Base-by-base conservation (phyloP, 2,888 invertebrate genomes). In the Caenorhabditis sp. region DNA sequence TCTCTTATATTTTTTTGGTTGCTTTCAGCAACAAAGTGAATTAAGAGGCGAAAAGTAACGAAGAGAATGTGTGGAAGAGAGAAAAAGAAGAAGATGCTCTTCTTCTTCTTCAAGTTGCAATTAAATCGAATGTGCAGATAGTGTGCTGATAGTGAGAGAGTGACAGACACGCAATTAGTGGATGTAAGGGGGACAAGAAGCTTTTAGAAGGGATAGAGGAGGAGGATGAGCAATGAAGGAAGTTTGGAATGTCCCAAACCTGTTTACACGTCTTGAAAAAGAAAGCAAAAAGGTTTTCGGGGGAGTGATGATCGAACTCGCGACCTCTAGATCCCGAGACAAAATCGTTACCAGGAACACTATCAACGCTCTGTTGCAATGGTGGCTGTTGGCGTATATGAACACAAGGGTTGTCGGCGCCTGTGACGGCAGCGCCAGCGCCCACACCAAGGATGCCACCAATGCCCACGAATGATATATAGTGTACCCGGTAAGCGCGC, bases 11-110 rank as follows among this genome's bases (percentile, higher is more conserved):
- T 44, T n/a, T n/a, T n/a, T n/a, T n/a, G n/a, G n/a, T n/a, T n/a
- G n/a, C 47, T 41, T 19, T 63, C 61, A 51, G 68, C 66, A 47
- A 35, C 54, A 66, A 77, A 77, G 69, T 77, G 77, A 77, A 77
- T 77, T 77, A 77, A 77, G 69, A 77, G 70, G 77, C 69, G 70
- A 77, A 70, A 77, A 77, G 69, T 68, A 49, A 64, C 63, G 63
- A 73, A 54, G 41, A 58, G 59, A 61, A 41, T 12, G 38, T 24
- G 24, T n/a, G 26, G 54, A 44, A 41, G 19, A 47, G 19, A 47
- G 10, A 47, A n/a, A 47, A 47, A 19, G 47, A 54, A 49, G 54
- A 59, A 41, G 54, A 72, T 26, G 35, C 44, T 68, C 51, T 66
- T 59, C 69, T 56, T 41, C 47, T 44, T 70, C 49, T 54, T 54